These are phyloP conservation scores for Alitta virens DNA, from an alignment of 2,888 invertebrate species.

Conservation along the genomic window DNA sequence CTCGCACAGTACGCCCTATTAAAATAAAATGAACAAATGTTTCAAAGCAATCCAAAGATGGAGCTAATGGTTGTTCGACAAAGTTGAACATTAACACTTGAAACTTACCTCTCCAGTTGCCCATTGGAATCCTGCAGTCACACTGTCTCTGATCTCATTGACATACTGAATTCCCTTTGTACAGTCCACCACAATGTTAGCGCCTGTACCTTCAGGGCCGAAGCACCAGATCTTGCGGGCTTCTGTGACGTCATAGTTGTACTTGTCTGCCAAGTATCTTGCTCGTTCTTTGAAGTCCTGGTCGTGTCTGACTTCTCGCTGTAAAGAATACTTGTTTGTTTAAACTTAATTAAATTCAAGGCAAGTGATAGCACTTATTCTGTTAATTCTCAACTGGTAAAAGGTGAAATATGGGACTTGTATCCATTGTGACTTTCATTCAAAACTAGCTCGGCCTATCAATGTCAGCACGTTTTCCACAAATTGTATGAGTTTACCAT, in stretches of 20 bases:
- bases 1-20: slow-evolving; percentile 21
- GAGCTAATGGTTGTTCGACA: too few species aligned
- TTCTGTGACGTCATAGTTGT: slow-evolving; percentile 23
- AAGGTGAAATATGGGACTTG: too few species aligned
- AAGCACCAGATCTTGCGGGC: slow-evolving; percentile 31
- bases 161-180: slow-evolving; percentile 30
- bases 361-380: too few species aligned
- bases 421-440: too few species aligned
- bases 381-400: too few species aligned
- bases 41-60: too few species aligned
- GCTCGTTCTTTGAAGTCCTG: slow-evolving; percentile 28
- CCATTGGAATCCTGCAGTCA: slow-evolving; percentile 31
- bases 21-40: background rate
- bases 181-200: slow-evolving; percentile 30
- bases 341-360: too few species aligned
- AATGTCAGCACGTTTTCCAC: too few species aligned
- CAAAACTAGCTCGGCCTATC: too few species aligned
- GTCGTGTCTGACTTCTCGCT: slow-evolving; percentile 10
- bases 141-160: slow-evolving; percentile 27
- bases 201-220: slow-evolving; percentile 29
- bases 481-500: too few species aligned
- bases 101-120: slow-evolving; percentile 23
- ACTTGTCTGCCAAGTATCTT: slow-evolving; percentile 23
- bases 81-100: too few species aligned
- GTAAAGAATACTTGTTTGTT: too few species aligned